These are phyloP conservation scores for Operophtera brumata DNA, from an alignment of 2,888 invertebrate genomes.

Conservation along the genomic window DNA sequence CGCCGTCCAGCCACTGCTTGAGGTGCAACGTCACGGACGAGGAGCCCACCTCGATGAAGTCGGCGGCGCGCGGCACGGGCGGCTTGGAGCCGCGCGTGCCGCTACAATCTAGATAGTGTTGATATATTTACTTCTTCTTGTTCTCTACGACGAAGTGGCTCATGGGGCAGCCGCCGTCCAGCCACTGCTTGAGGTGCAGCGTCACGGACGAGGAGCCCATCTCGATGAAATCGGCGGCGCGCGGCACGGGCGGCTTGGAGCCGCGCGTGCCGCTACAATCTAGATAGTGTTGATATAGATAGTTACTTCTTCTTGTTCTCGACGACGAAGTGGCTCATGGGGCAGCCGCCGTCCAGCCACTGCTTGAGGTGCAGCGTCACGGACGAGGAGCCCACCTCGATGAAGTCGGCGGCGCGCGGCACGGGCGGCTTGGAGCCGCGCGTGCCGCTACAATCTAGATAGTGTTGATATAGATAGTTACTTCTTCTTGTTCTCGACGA, in stretches of 20 bases:
- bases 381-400: slow-evolving; percentile 95
- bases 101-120: too few species aligned
- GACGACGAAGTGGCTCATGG: slow-evolving; percentile 96
- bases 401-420: slow-evolving; percentile 93
- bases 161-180: slow-evolving; percentile 97
- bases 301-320: too few species aligned
- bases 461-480: slow-evolving; percentile 50
- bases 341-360: slow-evolving; percentile 97
- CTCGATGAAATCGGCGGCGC: slow-evolving; percentile 94
- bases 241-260: slow-evolving; percentile 95
- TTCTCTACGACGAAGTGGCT: slow-evolving; percentile 96
- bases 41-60: slow-evolving; percentile 95
- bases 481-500: slow-evolving; percentile 97
- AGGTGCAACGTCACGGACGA: slow-evolving; percentile 95
- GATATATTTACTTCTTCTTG: too few species aligned
- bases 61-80: slow-evolving; percentile 92
- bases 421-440: slow-evolving; percentile 96
- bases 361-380: slow-evolving; percentile 94
- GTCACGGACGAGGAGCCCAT: slow-evolving; percentile 96
- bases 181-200: slow-evolving; percentile 95
- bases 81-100: slow-evolving; percentile 97
- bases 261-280: slow-evolving; percentile 97
- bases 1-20: slow-evolving; percentile 96
- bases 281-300: too few species aligned
- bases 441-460: too few species aligned